A percentile compares a stretch with the other conserved stretches of the same genome.
These are phyloP conservation scores for Calypte anna DNA, from an alignment of 2,113 vertebrate species.

Conservation along the genomic window DNA sequence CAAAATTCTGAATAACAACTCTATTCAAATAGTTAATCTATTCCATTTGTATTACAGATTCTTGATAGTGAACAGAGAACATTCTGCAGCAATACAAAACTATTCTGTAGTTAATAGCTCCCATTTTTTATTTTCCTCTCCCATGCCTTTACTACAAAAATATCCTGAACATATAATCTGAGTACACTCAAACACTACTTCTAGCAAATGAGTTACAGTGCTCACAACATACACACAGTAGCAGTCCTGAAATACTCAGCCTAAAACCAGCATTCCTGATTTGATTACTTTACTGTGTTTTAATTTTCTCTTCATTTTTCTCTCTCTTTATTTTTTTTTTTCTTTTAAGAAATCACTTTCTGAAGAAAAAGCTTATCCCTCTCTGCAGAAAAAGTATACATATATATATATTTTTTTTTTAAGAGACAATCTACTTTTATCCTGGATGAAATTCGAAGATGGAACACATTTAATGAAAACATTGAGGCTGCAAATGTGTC, in stretches of 20 bases:
- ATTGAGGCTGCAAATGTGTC: background rate
- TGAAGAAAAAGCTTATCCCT: background rate
- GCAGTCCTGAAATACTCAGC: background rate
- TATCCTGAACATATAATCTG: background rate
- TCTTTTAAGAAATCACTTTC: background rate
- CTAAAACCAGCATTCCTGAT: background rate
- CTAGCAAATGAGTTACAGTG: background rate
- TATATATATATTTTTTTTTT: background rate
- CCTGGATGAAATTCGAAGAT: background rate
- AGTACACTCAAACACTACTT: background rate
- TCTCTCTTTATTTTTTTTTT: background rate
- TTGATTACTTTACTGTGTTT: background rate
- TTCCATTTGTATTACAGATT: constrained; percentile 31
- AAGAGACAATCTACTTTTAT: background rate
- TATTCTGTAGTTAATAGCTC: background rate
- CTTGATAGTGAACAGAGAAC: background rate
- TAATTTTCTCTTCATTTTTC: background rate
- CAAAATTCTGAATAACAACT: constrained; percentile 28
- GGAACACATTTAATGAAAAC: background rate
- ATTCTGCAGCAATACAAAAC: constrained; percentile 3
- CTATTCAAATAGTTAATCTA: constrained; percentile 21
- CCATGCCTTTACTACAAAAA: constrained; percentile 2
- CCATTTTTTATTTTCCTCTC: background rate
- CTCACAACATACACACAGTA: background rate
- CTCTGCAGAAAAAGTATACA: background rate